A percentile compares a stretch with the other conserved stretches of the same genome.
These are phyloP conservation scores for Neostethus bicornis DNA, from an alignment of 2,797 vertebrate species.

Conservation along the genomic window DNA sequence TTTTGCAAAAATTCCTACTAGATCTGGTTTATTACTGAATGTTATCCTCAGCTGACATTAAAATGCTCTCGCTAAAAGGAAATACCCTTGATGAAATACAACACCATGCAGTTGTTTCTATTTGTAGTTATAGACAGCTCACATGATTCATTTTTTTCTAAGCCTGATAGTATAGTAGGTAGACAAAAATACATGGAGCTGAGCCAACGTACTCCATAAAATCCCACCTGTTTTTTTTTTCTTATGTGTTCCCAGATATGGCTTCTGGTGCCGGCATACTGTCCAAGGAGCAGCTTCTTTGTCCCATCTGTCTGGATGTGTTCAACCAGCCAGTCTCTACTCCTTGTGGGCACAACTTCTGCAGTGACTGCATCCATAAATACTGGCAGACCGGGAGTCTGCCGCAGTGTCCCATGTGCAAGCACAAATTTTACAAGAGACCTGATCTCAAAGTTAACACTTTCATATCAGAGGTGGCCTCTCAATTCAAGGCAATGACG, in stretches of 20 bases:
- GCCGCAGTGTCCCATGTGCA: slow-evolving; percentile 74
- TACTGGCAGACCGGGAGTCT: slow-evolving; percentile 64
- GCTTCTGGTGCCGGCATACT: slow-evolving; percentile 54
- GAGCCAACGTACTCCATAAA: slow-evolving; percentile 32
- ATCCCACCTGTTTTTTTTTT: slow-evolving; percentile 49
- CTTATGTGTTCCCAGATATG: slow-evolving; percentile 68
- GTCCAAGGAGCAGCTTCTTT: slow-evolving; percentile 70
- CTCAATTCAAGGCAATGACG: slow-evolving; percentile 54
- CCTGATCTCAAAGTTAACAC: slow-evolving; percentile 73
- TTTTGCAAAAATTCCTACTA: background rate
- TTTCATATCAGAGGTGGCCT: slow-evolving; percentile 66
- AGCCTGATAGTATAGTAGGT: slow-evolving; percentile 7
- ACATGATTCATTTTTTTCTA: slow-evolving; percentile 45
- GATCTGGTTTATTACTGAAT: background rate
- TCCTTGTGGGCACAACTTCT: slow-evolving; percentile 80
- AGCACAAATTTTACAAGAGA: slow-evolving; percentile 58
- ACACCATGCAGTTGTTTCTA: slow-evolving; percentile 55
- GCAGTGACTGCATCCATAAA: slow-evolving; percentile 68
- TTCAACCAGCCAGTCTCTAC: slow-evolving; percentile 71
- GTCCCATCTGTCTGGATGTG: slow-evolving; percentile 75
- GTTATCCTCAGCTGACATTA: slow-evolving; percentile 13
- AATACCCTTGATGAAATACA: slow-evolving; percentile 46
- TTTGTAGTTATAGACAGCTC: slow-evolving; percentile 37
- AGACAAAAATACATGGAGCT: slow-evolving; percentile 22
- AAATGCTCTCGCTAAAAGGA: slow-evolving; percentile 24